Evolutionary conservation across 2,113 vertebrate species (phyloP).

Genomic region (Tyrannus savana): DNA sequence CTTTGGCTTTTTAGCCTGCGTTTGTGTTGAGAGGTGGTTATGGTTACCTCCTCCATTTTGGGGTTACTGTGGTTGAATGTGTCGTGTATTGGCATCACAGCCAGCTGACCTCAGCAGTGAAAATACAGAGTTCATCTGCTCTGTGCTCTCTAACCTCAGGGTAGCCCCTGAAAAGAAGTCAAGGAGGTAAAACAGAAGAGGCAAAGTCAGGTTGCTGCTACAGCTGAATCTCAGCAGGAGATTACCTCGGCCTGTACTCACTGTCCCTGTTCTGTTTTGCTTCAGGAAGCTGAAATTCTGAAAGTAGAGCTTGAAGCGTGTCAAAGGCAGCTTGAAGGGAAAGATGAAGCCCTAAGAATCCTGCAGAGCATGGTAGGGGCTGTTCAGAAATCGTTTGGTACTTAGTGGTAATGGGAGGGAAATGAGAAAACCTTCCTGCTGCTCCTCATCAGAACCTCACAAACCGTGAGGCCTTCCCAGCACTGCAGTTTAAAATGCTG

Average conservation of each 20-base stretch:
- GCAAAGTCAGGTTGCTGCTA: background rate
- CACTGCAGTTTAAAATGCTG: background rate
- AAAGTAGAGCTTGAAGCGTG: constrained; percentile 88
- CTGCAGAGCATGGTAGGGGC: constrained; percentile 87
- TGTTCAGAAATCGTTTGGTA: background rate
- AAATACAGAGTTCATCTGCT: background rate
- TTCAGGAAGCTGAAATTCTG: constrained; percentile 82
- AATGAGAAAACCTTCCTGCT: background rate
- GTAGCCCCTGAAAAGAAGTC: background rate
- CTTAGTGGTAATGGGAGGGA: background rate
- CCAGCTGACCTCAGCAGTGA: background rate
- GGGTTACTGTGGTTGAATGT: background rate
- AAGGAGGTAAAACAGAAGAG: background rate
- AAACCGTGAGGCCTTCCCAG: background rate
- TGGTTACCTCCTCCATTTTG: background rate
- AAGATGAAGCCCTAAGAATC: constrained; percentile 93
- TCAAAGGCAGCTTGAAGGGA: constrained; percentile 88
- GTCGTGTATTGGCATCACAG: background rate
- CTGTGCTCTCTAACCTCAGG: background rate
- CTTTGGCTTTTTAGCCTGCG: background rate
- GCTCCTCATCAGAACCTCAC: background rate
- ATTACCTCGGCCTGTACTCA: background rate
- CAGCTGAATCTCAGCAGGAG: fast-evolving
- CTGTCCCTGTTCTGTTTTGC: background rate
- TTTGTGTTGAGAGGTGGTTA: background rate